phyloP scores from a whole-genome alignment of 2,797 vertebrate species.

The Poecilia gillii region DNA sequence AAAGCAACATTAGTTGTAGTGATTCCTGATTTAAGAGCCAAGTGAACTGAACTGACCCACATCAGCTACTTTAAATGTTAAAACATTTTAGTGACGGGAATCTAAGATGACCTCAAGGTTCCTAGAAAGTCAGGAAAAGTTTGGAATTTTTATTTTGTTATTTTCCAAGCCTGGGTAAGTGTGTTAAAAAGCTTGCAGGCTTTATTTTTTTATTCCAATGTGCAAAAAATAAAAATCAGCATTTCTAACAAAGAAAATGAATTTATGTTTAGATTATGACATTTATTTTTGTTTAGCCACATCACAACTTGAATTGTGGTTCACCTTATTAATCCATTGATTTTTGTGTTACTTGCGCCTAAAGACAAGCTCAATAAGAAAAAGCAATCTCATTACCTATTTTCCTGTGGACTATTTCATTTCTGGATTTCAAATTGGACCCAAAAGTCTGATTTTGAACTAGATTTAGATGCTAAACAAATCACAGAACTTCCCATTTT shows the following conservation, averaged over 20 bases:
- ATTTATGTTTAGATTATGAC: not conserved
- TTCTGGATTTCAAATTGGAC: not conserved
- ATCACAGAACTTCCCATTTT: not conserved
- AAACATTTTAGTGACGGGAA: not conserved
- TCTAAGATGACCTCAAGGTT: not conserved
- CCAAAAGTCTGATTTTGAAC: not conserved
- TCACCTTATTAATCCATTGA: not conserved
- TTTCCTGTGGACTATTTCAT: not conserved
- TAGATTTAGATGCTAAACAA: not conserved
- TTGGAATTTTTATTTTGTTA: not conserved
- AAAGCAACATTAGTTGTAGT: constrained; percentile 45
- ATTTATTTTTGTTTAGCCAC: not conserved
- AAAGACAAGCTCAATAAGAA: not conserved
- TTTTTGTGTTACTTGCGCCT: not conserved
- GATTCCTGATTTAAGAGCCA: constrained; percentile 8
- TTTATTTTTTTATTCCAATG: not conserved
- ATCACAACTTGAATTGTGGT: not conserved
- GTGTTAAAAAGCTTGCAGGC: not conserved
- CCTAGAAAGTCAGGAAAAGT: not conserved
- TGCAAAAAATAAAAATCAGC: not conserved
- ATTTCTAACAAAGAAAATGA: not conserved
- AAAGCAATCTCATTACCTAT: not conserved
- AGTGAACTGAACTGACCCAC: not conserved
- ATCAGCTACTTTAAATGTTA: not conserved
- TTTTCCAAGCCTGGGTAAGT: not conserved